A percentile compares a stretch with the other conserved stretches of the same genome.
Evolutionary conservation across 2,888 invertebrate genomes (phyloP).

Genomic region (Trichogramma dendrolimi): DNA sequence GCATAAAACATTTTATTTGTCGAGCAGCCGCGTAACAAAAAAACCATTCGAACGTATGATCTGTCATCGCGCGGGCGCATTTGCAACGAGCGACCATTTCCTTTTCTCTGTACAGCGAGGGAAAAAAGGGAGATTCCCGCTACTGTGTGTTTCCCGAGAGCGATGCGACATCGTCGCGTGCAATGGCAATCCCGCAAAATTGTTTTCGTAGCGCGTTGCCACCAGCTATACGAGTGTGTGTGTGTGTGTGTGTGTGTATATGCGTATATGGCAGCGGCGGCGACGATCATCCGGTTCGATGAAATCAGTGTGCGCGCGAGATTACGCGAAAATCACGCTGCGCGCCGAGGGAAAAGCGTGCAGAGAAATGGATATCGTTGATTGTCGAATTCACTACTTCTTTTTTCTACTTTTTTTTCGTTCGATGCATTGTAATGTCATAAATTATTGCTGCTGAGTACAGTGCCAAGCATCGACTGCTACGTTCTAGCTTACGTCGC

Average conservation of each 20-base stretch:
- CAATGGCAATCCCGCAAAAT: conserved; percentile 18
- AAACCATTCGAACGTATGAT: too few relatives aligned
- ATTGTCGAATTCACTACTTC: conserved; percentile 41
- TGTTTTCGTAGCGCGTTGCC: conserved; percentile 24
- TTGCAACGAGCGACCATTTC: too few relatives aligned
- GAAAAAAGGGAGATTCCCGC: too few relatives aligned
- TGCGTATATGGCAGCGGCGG: conserved; percentile 25
- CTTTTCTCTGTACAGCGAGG: too few relatives aligned
- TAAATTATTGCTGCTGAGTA: conserved; percentile 2
- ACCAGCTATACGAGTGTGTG: conserved; percentile 3
- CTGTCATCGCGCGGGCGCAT: too few relatives aligned
- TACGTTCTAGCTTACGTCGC: not conserved
- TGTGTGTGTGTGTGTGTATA: too few relatives aligned
- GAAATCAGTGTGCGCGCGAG: conserved; percentile 28
- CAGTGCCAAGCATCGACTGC: not conserved
- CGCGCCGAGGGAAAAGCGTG: conserved; percentile 25
- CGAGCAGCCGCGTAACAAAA: too few relatives aligned
- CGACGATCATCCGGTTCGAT: conserved; percentile 20
- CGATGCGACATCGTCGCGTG: not conserved
- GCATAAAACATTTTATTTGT: too few relatives aligned
- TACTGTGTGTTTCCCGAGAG: too few relatives aligned
- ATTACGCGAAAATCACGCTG: conserved; percentile 28
- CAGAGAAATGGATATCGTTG: conserved; percentile 40
- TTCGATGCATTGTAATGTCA: conserved; percentile 15
- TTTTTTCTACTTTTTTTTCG: conserved; percentile 28